Conservation (phyloP, 1,140 invertebrate genomes). For the Dufourea novaeangliae region DNA sequence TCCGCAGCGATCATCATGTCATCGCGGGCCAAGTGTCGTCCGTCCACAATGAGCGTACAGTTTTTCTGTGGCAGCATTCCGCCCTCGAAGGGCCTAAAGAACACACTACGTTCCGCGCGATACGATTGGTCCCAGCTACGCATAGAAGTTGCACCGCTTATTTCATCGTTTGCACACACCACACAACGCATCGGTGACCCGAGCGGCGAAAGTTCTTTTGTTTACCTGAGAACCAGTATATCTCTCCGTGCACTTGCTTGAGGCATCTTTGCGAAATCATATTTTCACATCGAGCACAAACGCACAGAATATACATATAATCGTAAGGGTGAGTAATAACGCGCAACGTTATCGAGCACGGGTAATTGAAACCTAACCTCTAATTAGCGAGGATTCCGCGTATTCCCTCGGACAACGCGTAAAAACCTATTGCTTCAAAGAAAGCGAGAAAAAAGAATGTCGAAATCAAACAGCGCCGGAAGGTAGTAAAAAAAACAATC, state of each 20-base stretch:
- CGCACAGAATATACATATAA: neutral
- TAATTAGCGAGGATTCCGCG: neutral
- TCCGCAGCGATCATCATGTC: too few relatives aligned
- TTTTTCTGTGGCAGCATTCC: too few relatives aligned
- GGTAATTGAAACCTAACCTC: constrained; percentile 17
- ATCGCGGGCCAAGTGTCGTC: too few relatives aligned
- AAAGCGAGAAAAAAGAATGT: neutral
- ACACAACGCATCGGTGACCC: constrained; percentile 50
- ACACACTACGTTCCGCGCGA: constrained; percentile 24
- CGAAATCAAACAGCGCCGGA: neutral
- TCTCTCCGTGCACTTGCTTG: constrained; percentile 68
- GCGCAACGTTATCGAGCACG: neutral
- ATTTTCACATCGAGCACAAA: constrained; percentile 40
- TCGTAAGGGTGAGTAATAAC: neutral
- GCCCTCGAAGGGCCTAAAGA: too few relatives aligned
- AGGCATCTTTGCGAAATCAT: constrained; percentile 72
- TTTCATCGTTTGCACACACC: constrained; percentile 49
- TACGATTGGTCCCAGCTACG: constrained; percentile 61
- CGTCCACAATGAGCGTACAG: too few relatives aligned
- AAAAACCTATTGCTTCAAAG: neutral
- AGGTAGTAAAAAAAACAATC: constrained; percentile 3
- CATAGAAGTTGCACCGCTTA: constrained; percentile 58
- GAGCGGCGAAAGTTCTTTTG: constrained; percentile 65
- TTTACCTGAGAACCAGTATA: constrained; percentile 50
- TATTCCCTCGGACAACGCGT: neutral